phyloP scores from a whole-genome alignment of 2,113 vertebrate genomes.

The Solea senegalensis region DNA sequence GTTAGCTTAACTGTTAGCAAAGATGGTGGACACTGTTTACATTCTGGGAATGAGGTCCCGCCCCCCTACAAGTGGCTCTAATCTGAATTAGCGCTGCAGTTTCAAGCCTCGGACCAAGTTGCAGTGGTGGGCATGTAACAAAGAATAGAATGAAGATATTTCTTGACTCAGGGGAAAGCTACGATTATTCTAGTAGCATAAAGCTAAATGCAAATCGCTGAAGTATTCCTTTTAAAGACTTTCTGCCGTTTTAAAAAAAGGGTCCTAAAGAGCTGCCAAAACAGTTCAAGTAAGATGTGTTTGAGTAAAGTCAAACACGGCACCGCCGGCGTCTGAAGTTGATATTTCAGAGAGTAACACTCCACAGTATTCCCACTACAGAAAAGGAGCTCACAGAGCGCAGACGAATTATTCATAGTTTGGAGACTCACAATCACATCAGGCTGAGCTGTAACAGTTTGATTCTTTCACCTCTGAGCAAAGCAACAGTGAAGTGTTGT shows the following conservation, averaged over 20 bases:
- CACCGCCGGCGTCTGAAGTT: neutral
- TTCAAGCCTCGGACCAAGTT: too few relatives aligned
- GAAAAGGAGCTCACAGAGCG: neutral
- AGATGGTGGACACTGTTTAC: too few relatives aligned
- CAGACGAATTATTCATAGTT: slow-evolving; percentile 1
- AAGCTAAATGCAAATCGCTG: too few relatives aligned
- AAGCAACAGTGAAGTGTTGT: slow-evolving; percentile 6
- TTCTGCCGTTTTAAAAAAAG: too few relatives aligned
- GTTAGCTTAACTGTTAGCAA: neutral
- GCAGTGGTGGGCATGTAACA: too few relatives aligned
- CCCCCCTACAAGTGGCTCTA: too few relatives aligned
- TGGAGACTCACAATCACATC: neutral
- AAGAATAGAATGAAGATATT: too few relatives aligned
- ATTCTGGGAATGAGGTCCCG: too few relatives aligned
- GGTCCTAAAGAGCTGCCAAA: neutral
- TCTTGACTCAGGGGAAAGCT: too few relatives aligned
- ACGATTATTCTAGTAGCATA: too few relatives aligned
- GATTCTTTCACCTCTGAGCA: neutral
- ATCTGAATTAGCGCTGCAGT: too few relatives aligned
- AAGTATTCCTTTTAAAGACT: too few relatives aligned
- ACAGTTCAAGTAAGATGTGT: neutral
- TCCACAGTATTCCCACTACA: neutral
- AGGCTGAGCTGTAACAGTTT: neutral
- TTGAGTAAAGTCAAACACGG: neutral
- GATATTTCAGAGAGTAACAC: neutral